phyloP scores from a whole-genome alignment of 2,888 invertebrate species.

The Lymantria monacha region DNA sequence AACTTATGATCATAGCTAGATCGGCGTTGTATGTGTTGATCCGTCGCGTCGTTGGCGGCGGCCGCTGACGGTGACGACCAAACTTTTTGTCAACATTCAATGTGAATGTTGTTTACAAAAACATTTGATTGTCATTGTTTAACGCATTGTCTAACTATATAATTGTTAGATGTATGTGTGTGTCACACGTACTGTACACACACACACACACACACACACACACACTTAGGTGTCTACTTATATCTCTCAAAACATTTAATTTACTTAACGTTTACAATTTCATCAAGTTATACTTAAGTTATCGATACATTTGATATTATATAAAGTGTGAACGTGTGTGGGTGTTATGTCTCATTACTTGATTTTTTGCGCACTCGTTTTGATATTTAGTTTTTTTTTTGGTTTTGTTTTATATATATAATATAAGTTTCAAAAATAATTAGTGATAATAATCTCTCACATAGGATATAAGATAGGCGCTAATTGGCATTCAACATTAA shows the following conservation, averaged over 20 bases:
- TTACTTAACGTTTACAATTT: too few relatives aligned
- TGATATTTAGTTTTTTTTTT: slow-evolving; percentile 10
- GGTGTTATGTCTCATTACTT: neutral
- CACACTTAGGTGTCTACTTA: too few relatives aligned
- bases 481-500: slow-evolving; percentile 12
- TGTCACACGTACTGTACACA: too few relatives aligned
- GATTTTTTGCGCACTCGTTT: slow-evolving; percentile 1
- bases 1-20: too few relatives aligned
- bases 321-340: neutral
- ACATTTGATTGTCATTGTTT: slow-evolving; percentile 7
- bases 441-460: slow-evolving; percentile 6
- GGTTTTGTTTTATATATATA: too few relatives aligned
- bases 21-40: slow-evolving; percentile 9
- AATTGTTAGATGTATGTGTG: slow-evolving; percentile 11
- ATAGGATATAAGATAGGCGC: slow-evolving; percentile 2
- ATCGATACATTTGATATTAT: neutral
- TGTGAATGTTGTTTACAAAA: slow-evolving; percentile 23
- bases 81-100: slow-evolving; percentile 23
- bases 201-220: too few relatives aligned
- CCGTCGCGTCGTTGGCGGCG: slow-evolving; percentile 18
- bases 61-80: slow-evolving; percentile 20
- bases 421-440: slow-evolving; percentile 5
- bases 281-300: neutral
- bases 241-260: too few relatives aligned
- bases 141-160: slow-evolving; percentile 20